Base-by-base conservation (phyloP, 1,140 invertebrate genomes). In the Phortica variegata region DNA sequence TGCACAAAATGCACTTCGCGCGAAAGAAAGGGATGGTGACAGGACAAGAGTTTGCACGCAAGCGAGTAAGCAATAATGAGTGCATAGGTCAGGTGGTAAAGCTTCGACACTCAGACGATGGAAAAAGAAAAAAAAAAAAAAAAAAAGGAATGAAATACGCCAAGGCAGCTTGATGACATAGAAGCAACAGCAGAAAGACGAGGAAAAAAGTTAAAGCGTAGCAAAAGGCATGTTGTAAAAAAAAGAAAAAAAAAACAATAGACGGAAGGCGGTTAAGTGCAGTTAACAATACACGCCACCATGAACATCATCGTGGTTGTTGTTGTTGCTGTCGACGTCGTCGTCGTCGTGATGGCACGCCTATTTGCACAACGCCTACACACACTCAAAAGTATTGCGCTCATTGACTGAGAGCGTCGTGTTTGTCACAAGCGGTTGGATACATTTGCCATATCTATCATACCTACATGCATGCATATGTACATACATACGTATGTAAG, bases 231-330 rank as follows among this genome's bases (percentile, higher is more conserved):
- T n/a, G n/a, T n/a, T n/a, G n/a, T n/a, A n/a, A 45, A 39, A 12
- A 41, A 34, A 40, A 45, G 39, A 23, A 15, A 6, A 39, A 39
- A 45, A 21, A 50, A 47, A 66, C 59, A 66, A 68, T 58, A 68
- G 60, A 51, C 57, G 57, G 63, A 68, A 63, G 51, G 63, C 63
- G 65, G 63, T 68, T 68, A 68, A 68, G 63, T 68, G 63, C 54
- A 56, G 43, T 50, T 49, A 58, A 57, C 48, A 43, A 48, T 46
- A 47, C 19, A 29, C 18, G 51, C 57, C 61, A 54, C 52, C 57
- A 54, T 60, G n/a, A n/a, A n/a, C n/a, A n/a, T n/a, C n/a, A n/a
- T n/a, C n/a, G n/a, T n/a, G n/a, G n/a, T n/a, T n/a, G n/a, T n/a
- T n/a, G n/a, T n/a, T n/a, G n/a, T n/a, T n/a, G n/a, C n/a, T n/a